Percentiles rank a stretch among this genome's conserved stretches.
Evolutionary conservation across 2,888 invertebrate genomes (phyloP).

Genomic region (Mystacides longicornis): DNA sequence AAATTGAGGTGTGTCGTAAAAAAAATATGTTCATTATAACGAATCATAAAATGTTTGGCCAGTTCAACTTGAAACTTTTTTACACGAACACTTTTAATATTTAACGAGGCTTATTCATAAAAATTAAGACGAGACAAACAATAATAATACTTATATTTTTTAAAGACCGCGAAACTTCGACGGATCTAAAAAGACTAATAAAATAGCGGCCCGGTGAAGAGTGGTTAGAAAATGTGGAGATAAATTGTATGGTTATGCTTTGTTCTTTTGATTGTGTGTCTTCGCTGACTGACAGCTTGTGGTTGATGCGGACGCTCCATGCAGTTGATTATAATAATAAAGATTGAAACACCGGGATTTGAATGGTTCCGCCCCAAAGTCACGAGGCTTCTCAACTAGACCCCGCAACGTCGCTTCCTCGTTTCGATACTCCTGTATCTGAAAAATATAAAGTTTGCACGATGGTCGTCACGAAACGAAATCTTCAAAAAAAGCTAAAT

Average conservation of each 20-base stretch:
- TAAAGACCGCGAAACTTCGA: not conserved
- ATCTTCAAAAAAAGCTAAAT: not conserved
- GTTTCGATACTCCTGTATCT: no score
- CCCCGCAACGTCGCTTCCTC: no score
- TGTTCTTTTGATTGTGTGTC: not conserved
- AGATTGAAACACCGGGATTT: not conserved
- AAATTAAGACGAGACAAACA: not conserved
- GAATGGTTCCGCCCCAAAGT: constrained; percentile 21
- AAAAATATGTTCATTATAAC: not conserved
- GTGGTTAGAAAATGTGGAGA: not conserved
- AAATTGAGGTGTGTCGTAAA: not conserved
- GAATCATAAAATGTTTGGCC: no score
- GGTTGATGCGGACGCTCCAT: no score
- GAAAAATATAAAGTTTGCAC: no score
- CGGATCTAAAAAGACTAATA: not conserved
- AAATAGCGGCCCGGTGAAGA: not conserved
- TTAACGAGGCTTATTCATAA: not conserved
- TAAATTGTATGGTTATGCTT: no score
- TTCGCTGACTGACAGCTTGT: no score
- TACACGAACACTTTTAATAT: not conserved
- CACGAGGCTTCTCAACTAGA: constrained; percentile 19
- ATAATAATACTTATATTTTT: no score
- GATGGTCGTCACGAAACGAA: no score
- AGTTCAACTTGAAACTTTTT: not conserved
- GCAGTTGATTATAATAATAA: no score